Conservation (phyloP, 2,113 vertebrate species). For the Anguilla japonica region DNA sequence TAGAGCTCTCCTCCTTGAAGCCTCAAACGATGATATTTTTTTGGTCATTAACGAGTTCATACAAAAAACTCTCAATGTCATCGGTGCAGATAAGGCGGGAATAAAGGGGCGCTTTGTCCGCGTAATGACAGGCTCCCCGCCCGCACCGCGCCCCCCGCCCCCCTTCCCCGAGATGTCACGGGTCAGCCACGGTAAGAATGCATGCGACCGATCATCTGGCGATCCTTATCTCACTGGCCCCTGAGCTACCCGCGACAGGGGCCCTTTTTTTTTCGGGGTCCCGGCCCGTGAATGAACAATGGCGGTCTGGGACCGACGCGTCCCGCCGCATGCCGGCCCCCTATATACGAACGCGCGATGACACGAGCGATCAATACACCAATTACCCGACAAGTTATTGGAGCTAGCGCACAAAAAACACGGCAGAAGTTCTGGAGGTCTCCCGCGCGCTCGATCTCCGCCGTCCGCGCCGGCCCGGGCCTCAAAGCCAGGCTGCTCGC, state of each 20-base stretch:
- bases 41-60: constrained; percentile 95
- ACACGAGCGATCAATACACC: constrained; percentile 92
- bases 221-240: constrained; percentile 93
- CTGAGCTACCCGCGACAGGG: constrained; percentile 88
- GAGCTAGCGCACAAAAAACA: constrained; percentile 64
- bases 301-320: constrained; percentile 83
- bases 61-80: constrained; percentile 94
- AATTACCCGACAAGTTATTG: constrained; percentile 93
- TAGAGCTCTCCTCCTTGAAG: constrained; percentile 51
- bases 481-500: background rate
- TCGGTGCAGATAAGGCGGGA: constrained; percentile 89
- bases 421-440: constrained; percentile 58
- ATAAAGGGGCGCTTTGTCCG: constrained; percentile 92
- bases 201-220: constrained; percentile 95
- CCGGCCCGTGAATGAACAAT: constrained; percentile 92
- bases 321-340: constrained; percentile 78
- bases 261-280: constrained; percentile 78
- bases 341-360: constrained; percentile 86
- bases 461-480: no score
- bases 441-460: background rate
- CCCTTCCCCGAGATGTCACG: constrained; percentile 89
- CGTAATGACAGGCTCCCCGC: constrained; percentile 88
- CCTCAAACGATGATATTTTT: constrained; percentile 87
- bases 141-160: constrained; percentile 51
- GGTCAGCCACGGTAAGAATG: constrained; percentile 99